Conservation (phyloP, 1,140 invertebrate species). For the Drosophila yakuba region DNA sequence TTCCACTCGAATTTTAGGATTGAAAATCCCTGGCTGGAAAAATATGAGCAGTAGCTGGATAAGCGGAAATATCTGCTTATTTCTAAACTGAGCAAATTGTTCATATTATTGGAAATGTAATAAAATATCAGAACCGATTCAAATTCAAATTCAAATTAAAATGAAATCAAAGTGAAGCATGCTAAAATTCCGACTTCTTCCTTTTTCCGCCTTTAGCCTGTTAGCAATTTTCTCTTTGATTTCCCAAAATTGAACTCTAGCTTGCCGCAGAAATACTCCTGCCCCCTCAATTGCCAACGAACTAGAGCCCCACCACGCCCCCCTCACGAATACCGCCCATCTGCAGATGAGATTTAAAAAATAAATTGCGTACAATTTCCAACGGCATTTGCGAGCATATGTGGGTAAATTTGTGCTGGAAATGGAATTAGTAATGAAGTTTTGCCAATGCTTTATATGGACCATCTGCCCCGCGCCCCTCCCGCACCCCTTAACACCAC, state of each 20-base stretch:
- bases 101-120: no score
- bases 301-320: no score
- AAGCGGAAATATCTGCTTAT: not conserved
- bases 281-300: not conserved
- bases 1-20: constrained; percentile 21
- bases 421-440: constrained; percentile 67
- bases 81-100: no score
- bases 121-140: not conserved
- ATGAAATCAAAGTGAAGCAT: not conserved
- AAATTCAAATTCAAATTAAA: not conserved
- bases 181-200: not conserved
- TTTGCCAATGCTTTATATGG: constrained; percentile 48
- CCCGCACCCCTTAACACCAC: not conserved
- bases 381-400: constrained; percentile 24
- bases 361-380: constrained; percentile 41
- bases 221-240: constrained; percentile 27
- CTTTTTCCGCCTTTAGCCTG: not conserved
- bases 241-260: constrained; percentile 25
- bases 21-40: not conserved
- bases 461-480: not conserved
- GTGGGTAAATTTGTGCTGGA: constrained; percentile 34
- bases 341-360: constrained; percentile 35
- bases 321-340: not conserved
- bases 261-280: constrained; percentile 2
- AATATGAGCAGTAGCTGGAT: no score